phyloP scores from a whole-genome alignment of 2,797 vertebrate species.

The Sarcophilus harrisii region DNA sequence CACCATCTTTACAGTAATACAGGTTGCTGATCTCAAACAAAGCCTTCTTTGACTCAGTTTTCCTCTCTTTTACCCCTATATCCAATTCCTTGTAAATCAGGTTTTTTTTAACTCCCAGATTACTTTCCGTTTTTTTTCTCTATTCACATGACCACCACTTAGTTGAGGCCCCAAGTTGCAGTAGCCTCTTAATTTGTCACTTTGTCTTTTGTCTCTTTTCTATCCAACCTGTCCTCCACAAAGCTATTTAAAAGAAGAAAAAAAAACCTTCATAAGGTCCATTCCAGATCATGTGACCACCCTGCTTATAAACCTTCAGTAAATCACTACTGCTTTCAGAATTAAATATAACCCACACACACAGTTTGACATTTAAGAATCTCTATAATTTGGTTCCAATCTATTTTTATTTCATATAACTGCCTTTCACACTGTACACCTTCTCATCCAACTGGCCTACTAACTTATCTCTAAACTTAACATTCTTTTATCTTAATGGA shows the following conservation, averaged over 20 bases:
- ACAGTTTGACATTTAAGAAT: neutral
- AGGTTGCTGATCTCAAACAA: neutral
- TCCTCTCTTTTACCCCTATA: neutral
- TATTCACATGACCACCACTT: neutral
- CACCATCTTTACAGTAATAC: neutral
- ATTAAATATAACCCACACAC: neutral
- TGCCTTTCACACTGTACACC: neutral
- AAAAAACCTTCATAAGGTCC: neutral
- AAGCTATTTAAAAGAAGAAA: neutral
- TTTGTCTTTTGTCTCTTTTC: neutral
- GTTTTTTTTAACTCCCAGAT: neutral
- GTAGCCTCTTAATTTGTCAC: neutral
- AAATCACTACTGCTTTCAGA: neutral
- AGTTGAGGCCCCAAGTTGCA: neutral
- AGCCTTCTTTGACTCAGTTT: neutral
- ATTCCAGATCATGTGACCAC: neutral
- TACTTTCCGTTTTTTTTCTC: neutral
- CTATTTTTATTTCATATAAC: neutral
- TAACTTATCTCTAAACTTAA: neutral
- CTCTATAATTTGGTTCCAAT: neutral
- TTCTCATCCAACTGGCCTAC: neutral
- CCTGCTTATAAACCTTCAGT: neutral
- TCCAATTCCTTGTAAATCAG: neutral
- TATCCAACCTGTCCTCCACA: neutral
- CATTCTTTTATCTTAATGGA: neutral